Base-by-base conservation (phyloP, 2,797 vertebrate species). In the Eulemur rubriventer region DNA sequence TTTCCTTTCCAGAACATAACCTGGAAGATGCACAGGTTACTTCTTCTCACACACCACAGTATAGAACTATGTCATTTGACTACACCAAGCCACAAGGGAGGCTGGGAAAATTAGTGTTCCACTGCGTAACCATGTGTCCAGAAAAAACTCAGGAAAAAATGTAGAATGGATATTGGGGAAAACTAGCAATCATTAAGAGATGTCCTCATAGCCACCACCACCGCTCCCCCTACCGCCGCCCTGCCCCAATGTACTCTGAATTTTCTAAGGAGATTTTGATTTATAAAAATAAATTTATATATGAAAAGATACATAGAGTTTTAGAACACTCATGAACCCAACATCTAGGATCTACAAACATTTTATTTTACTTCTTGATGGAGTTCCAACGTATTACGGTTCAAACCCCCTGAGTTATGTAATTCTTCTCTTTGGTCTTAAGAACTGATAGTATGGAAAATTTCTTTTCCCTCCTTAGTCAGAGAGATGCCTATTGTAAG, bases 211-310 rank as follows among this genome's bases (percentile, higher is more conserved):
- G 43, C 6, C 43, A 30, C 16, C 26, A 8, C 13, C 30, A 6
- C 63, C 7, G 43, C 43, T 46, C 43, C 43, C 43, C 43, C 22
- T 24, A 12, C 22, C 26, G 12, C 63, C 1, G 7, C 63, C 17
- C 7, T 10, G n/a, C 7, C 2, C 18, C 2, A 4, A 6, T 73
- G 30, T 22, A 76, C 16, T 30, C n/a, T 75, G 33, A 12, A 72
- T 91, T 81, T 91, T 59, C 16, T 75, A 92, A 85, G 20, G 63
- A 69, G 28, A 52, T 83, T 73, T 85, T 72, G 61, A 91, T 96
- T 84, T 38, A 61, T 81, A 72, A 89, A 95, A 93, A 24, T 57
- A 87, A 92, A 63, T 59, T 61, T 87, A 69, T 93, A 76, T 73
- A 50, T 67, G n/a, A 87, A 86, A 87, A 63, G 13, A 79, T 72